A percentile compares a stretch with the other conserved stretches of the same genome.
Conservation (phyloP, 1,140 invertebrate genomes). For the Saccostrea echinata region DNA sequence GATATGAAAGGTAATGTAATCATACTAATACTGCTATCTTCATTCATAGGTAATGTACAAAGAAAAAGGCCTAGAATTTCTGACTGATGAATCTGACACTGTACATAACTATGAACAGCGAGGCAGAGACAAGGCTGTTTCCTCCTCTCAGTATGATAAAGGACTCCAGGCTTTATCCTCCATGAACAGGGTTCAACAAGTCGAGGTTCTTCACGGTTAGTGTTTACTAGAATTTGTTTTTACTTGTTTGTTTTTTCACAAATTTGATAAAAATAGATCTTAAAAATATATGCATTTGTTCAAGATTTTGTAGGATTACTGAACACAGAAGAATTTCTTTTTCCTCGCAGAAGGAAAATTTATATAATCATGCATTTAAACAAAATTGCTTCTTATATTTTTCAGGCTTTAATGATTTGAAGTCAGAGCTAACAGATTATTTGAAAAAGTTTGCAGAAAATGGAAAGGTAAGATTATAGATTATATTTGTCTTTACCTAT, state of each 20-base stretch:
- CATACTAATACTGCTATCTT: slow-evolving; percentile 3
- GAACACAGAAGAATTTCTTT: background rate
- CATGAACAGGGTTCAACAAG: slow-evolving; percentile 74
- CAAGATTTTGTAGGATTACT: too few species aligned
- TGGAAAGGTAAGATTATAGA: slow-evolving; percentile 65
- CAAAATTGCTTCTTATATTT: slow-evolving; percentile 79
- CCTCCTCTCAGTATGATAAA: slow-evolving; percentile 85
- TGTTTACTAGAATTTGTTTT: background rate
- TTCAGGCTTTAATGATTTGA: slow-evolving; percentile 91
- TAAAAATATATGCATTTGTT: too few species aligned
- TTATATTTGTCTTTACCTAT: background rate
- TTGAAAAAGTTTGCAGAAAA: slow-evolving; percentile 91
- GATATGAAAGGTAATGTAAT: background rate
- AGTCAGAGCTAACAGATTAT: slow-evolving; percentile 90
- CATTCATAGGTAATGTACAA: slow-evolving; percentile 74
- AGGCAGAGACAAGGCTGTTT: slow-evolving; percentile 67
- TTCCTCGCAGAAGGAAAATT: background rate
- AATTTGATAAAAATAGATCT: too few species aligned
- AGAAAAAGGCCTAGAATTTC: slow-evolving; percentile 81
- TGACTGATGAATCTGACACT: slow-evolving; percentile 91
- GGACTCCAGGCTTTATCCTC: slow-evolving; percentile 87
- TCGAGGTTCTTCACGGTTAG: slow-evolving; percentile 74
- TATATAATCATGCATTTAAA: background rate
- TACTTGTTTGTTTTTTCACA: too few species aligned
- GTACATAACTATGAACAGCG: slow-evolving; percentile 92